Base-by-base conservation (phyloP, 2,888 invertebrate genomes). In the Macrosiphum euphorbiae region DNA sequence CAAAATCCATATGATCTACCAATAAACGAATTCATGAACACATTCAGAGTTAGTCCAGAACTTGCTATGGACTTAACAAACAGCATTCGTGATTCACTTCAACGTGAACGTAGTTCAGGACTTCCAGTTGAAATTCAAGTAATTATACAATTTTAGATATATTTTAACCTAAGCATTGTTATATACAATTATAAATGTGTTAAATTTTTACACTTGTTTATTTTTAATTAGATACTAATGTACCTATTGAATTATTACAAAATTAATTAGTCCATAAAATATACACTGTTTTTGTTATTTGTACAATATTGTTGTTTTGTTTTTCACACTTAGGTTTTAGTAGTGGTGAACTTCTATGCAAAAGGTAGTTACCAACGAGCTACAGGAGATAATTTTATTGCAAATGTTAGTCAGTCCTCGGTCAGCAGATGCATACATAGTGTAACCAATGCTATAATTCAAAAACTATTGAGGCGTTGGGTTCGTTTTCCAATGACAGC, bases 401-500 rank as follows among this genome's bases (percentile, higher is more conserved):
- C 52, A 52, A 90, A 90, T 52, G 90, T 90, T 78, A 90, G 78
- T 50, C 78, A 90, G 11, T 8, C 78, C 5, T 90, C 90, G 4
- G 90, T 90, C 50, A 90, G 90, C 78, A 90, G 90, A 13, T 90
- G 67, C 47, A 61, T 90, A 4, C 90, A 90, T 67, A n/a, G 11
- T 52, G 52, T 52, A 28, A 86, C 78, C 2, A 20, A 78, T 78
- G 35, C 35, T 28, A 88, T 88, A n/a, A 35, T 20, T 35, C 13
- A 35, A 35, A 78, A 35, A 35, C 78, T 78, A 2, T 78, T 78
- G 28, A 78, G 78, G 16, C 28, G 16, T n/a, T 78, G 84, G 84
- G 84, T 84, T 41, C 10, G 3, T 41, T 85, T 85, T 85, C 35
- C 85, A 41, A 85, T 85, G 44, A 85, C 85, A 41, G 41, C 16